phyloP scores from a whole-genome alignment of 2,888 invertebrate genomes.

The Drosophila pegasa region DNA sequence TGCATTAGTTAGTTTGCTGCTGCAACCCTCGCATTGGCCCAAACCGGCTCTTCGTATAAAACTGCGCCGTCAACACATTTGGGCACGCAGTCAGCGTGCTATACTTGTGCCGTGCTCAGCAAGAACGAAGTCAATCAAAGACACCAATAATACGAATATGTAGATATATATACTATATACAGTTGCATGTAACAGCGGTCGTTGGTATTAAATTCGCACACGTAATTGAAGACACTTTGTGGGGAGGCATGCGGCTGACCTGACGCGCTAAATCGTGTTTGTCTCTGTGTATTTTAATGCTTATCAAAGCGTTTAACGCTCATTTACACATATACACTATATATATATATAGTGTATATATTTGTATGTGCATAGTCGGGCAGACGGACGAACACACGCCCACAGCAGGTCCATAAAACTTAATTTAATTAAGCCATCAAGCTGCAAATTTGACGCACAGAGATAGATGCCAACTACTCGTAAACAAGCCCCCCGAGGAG shows the following conservation, averaged over 20 bases:
- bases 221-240: conserved; percentile 24
- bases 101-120: conserved; percentile 41
- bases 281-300: conserved; percentile 18
- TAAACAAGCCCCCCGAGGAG: conserved; percentile 12
- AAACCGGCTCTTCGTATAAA: conserved; percentile 26
- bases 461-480: conserved; percentile 22
- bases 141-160: conserved; percentile 13
- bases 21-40: conserved; percentile 33
- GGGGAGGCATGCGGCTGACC: conserved; percentile 23
- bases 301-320: conserved; percentile 39
- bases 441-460: conserved; percentile 31
- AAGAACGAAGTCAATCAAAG: conserved; percentile 18
- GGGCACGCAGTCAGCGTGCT: conserved; percentile 31
- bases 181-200: conserved; percentile 5
- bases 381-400: conserved; percentile 13
- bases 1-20: background rate
- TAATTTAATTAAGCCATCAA: conserved; percentile 54
- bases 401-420: conserved; percentile 23
- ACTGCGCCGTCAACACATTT: conserved; percentile 34
- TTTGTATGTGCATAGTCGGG: background rate
- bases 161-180: conserved; percentile 1
- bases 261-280: conserved; percentile 16
- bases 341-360: background rate
- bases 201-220: conserved; percentile 25
- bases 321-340: background rate